A percentile compares a stretch with the other conserved stretches of the same genome.
These are phyloP conservation scores for Campoletis sonorensis DNA, from an alignment of 1,140 invertebrate genomes.

Conservation along the genomic window DNA sequence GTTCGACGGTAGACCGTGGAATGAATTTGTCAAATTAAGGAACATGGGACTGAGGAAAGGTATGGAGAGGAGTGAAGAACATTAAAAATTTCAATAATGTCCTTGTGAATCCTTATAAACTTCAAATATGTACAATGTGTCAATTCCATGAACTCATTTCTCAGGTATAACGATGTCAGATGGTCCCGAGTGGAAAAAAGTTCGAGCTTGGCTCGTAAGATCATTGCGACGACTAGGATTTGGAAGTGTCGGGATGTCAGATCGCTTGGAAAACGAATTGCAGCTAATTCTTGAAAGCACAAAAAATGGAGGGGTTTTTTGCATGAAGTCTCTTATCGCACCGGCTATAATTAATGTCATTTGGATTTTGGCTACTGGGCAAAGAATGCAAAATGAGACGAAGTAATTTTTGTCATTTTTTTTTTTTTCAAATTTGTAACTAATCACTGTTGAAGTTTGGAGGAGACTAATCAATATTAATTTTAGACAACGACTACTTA, in stretches of 20 bases:
- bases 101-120: background rate
- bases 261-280: conserved; percentile 83
- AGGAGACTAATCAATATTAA: no score
- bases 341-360: conserved; percentile 85
- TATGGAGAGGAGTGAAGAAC: conserved; percentile 55
- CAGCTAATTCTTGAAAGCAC: conserved; percentile 75
- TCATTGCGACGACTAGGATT: conserved; percentile 85
- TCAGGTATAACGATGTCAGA: conserved; percentile 87
- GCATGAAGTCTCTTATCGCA: conserved; percentile 74
- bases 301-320: conserved; percentile 68
- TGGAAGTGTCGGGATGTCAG: conserved; percentile 84
- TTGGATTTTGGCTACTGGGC: conserved; percentile 85
- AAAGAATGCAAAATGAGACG: conserved; percentile 69
- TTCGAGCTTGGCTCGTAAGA: conserved; percentile 84
- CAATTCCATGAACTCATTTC: conserved; percentile 18
- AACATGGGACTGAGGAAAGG: conserved; percentile 83
- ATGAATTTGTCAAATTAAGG: conserved; percentile 83
- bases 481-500: no score
- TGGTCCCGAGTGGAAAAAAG: conserved; percentile 85
- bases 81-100: no score
- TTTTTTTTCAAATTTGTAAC: background rate
- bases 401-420: conserved; percentile 57
- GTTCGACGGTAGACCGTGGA: conserved; percentile 85
- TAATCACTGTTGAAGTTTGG: no score
- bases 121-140: background rate